Evolutionary conservation across 2,888 invertebrate species (phyloP), one percentile per base, ranked within the genome.

Genomic region (Folsomia manolachei): DNA sequence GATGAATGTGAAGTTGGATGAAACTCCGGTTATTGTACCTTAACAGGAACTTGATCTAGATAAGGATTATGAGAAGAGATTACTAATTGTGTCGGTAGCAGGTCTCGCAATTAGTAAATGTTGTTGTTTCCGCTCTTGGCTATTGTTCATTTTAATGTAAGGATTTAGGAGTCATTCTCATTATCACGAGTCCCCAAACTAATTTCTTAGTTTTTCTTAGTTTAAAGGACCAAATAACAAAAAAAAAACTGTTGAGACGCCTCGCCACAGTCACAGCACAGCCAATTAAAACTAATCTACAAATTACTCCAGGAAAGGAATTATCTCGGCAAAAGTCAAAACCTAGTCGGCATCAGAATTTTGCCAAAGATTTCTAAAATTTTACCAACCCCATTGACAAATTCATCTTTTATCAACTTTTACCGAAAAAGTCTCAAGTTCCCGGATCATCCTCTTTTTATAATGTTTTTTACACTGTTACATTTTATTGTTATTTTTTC

Each of bases 21-120:
- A 21, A 56, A 18, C 51, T 52, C 65, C 65, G 39, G 65, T 66
- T 39, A 66, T 66, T 66, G 65, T 66, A 66, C 65, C 65, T 66
- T 66, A 39, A 27, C 7, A 7, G 7, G 27, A 19, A 26, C 27
- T 27, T 23, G 19, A 64, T 64, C 21, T 52, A 11, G 14, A 66
- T 27, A 51, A 56, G 19, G 21, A 56, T 19, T 14, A 21, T n/a
- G n/a, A 4, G n/a, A 56, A 56, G 56, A 56, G n/a, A 56, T 56
- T 56, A 56, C 4, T 56, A 56, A 56, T 56, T 39, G 39, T 39
- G 14, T 39, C 39, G 39, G 56, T 56, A 66, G 65, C 65, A 39
- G 65, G 65, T 66, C 65, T 66, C 65, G 27, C 65, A 51, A 66
- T 39, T 39, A 39, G 39, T 4, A 9, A 39, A 39, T 14, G 14